These are phyloP conservation scores for Rhadinocentrus ornatus DNA, from an alignment of 2,797 vertebrate species.

Conservation along the genomic window DNA sequence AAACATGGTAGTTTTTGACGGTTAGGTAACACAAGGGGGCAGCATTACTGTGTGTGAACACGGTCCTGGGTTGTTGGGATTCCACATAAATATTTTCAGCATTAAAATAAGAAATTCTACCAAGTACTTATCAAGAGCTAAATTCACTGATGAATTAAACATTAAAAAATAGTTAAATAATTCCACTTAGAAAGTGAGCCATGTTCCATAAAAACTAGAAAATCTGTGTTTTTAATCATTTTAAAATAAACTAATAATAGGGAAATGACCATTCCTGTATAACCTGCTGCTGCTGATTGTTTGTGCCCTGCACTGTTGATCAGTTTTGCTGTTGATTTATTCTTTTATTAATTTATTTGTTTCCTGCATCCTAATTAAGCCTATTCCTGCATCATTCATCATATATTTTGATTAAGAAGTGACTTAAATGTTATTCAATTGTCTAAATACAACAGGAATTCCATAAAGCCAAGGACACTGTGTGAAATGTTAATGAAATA, in stretches of 20 bases:
- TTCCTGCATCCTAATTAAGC: too few species aligned
- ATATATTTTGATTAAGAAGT: neutral
- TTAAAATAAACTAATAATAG: neutral
- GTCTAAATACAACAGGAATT: too few species aligned
- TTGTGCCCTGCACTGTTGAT: neutral
- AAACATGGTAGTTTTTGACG: neutral
- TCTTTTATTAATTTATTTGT: neutral
- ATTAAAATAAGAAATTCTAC: neutral
- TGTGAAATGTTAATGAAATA: too few species aligned
- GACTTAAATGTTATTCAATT: neutral
- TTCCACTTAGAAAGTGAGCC: neutral
- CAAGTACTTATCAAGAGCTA: neutral
- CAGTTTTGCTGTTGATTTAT: too few species aligned
- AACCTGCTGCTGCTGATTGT: neutral
- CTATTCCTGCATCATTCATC: too few species aligned
- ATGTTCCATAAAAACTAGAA: neutral
- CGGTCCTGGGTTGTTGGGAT: neutral
- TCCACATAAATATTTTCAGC: too few species aligned
- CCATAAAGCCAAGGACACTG: too few species aligned
- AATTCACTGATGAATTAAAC: neutral
- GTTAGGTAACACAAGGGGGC: conserved; percentile 59
- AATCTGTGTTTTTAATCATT: neutral
- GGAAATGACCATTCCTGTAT: neutral
- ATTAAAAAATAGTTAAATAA: neutral
- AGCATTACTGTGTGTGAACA: conserved; percentile 25